Evolutionary conservation across 1,140 invertebrate species (phyloP).

Genomic region (Leptinotarsa texana): DNA sequence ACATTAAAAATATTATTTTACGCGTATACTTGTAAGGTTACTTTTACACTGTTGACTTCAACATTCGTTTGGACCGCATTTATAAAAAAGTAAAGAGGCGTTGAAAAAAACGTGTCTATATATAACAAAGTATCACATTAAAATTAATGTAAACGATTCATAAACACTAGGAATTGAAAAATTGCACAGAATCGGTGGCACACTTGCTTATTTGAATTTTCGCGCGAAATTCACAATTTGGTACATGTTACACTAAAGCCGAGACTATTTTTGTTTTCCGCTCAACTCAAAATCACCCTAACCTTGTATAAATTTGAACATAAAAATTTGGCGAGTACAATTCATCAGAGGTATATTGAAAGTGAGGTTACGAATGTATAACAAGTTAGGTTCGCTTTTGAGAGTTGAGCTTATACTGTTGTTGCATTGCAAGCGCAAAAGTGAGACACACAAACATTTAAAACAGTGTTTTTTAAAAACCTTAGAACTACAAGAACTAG

Average conservation of each 20-base stretch:
- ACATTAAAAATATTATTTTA: constrained; percentile 42
- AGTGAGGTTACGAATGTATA: constrained; percentile 24
- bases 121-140: constrained; percentile 49
- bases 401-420: constrained; percentile 10
- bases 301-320: constrained; percentile 21
- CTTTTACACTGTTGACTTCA: constrained; percentile 46
- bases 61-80: constrained; percentile 49
- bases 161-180: constrained; percentile 43
- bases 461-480: constrained; percentile 52
- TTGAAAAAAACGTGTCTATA: constrained; percentile 44
- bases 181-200: constrained; percentile 50
- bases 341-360: constrained; percentile 27
- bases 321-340: constrained; percentile 31
- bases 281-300: constrained; percentile 24
- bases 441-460: constrained; percentile 56
- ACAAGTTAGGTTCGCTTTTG: constrained; percentile 24
- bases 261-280: constrained; percentile 24
- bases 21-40: constrained; percentile 52
- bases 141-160: constrained; percentile 40
- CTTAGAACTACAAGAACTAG: constrained; percentile 47
- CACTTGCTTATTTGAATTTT: constrained; percentile 41
- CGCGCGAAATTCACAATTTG: constrained; percentile 35
- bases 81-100: constrained; percentile 35
- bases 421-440: constrained; percentile 48
- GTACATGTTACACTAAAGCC: constrained; percentile 39